Percentiles rank a stretch among this genome's conserved stretches.
Conservation (phyloP, 2,888 invertebrate species). For the Tipula vernalis region DNA sequence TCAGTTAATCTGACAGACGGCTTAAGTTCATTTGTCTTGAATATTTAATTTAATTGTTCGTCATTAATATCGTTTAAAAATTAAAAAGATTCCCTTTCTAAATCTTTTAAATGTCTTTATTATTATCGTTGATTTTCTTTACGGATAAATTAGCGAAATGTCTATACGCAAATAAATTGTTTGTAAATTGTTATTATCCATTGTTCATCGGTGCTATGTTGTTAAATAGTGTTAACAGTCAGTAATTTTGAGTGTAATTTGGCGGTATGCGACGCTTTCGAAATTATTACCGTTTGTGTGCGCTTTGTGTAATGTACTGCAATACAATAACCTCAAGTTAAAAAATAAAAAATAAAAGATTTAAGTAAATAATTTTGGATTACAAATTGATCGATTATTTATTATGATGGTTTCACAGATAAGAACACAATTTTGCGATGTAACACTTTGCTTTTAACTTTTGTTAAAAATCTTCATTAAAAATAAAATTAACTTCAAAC, state of each 20-base stretch:
- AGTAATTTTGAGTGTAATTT: not conserved
- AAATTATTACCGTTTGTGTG: not conserved
- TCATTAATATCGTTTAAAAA: not conserved
- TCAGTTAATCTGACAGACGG: not conserved
- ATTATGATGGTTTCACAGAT: too few relatives aligned
- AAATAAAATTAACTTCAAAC: too few relatives aligned
- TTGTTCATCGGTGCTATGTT: not conserved
- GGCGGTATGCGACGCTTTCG: not conserved
- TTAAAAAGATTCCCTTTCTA: not conserved
- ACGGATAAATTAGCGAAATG: not conserved
- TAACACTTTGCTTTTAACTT: too few relatives aligned
- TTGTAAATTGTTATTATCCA: not conserved
- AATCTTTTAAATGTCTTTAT: not conserved
- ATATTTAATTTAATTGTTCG: not conserved
- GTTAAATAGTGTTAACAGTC: not conserved
- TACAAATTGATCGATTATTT: too few relatives aligned
- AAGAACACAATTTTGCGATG: too few relatives aligned
- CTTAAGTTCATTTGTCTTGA: not conserved
- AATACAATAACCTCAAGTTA: too few relatives aligned
- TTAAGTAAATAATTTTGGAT: too few relatives aligned
- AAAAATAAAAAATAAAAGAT: too few relatives aligned
- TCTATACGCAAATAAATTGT: not conserved
- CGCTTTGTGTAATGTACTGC: too few relatives aligned
- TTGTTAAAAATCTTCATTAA: too few relatives aligned
- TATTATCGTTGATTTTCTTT: not conserved